Base-by-base conservation (phyloP, 2,888 invertebrate genomes). In the Notodonta ziczac region DNA sequence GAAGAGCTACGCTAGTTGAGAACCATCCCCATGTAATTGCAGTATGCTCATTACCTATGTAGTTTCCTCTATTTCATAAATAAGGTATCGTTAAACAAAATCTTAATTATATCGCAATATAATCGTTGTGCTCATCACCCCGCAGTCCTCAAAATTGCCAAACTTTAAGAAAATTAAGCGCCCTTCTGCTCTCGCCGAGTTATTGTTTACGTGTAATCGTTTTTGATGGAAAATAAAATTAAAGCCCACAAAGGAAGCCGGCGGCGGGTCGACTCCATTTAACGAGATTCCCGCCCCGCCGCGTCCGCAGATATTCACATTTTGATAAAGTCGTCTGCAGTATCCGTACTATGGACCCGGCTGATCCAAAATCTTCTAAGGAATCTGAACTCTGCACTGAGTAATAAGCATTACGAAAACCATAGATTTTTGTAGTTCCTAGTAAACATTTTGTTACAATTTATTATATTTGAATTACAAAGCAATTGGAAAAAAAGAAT, bases 171-270 rank as follows among this genome's bases (percentile, higher is more conserved):
- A n/a, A 46, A 46, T n/a, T 46, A 46, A 46, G n/a, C 13, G 13
- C 13, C n/a, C 46, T n/a, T 46, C 46, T 46, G 46, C 46, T n/a
- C n/a, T 46, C n/a, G 46, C 46, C n/a, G 46, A n/a, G 46, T 46
- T 46, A 42, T 46, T 46, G 46, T 46, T 46, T 46, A 46, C 46
- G 46, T n/a, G 46, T 46, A 46, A 46, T 46, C 46, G 13, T n/a
- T 46, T 46, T 46, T 46, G 46, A 46, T 46, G 46, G 46, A 46
- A 46, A 46, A 46, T 46, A 46, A 46, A 46, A 46, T 46, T 13
- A 46, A 46, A 46, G 46, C 13, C n/a, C n/a, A n/a, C 46, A 46
- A 46, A 46, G 46, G 46, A 13, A 13, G 46, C 13, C 46, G n/a
- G 5, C n/a, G 46, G 46, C 46, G 46, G 42, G 5, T 46, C 46